phyloP scores from a whole-genome alignment of 2,888 invertebrate species.

The Chrysina gloriosa region DNA sequence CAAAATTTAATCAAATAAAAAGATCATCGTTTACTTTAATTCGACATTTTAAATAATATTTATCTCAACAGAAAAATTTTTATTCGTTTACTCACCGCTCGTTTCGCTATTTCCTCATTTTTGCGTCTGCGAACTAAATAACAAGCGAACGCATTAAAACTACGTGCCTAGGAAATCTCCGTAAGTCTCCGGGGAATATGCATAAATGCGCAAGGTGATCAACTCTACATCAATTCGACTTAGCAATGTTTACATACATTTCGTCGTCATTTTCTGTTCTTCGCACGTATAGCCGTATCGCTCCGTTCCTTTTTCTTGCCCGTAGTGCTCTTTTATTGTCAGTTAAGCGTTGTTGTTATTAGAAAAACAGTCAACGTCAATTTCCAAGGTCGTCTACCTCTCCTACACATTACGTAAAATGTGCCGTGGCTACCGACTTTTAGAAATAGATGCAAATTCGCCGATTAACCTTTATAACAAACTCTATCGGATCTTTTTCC shows the following conservation, averaged over 20 bases:
- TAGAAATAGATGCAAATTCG: conserved; percentile 33
- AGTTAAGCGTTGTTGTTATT: conserved; percentile 13
- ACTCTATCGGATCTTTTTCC: conserved; percentile 19
- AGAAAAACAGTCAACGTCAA: conserved; percentile 16
- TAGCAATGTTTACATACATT: conserved; percentile 33
- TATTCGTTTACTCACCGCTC: not conserved
- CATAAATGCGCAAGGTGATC: conserved; percentile 40
- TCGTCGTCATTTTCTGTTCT: conserved; percentile 22
- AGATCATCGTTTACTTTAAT: no score
- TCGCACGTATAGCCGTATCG: conserved; percentile 9
- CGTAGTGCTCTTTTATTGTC: not conserved
- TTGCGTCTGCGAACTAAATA: conserved; percentile 11
- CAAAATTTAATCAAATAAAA: no score
- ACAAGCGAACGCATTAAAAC: conserved; percentile 5
- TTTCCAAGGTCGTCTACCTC: conserved; percentile 43
- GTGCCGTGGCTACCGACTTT: conserved; percentile 19
- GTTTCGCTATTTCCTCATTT: conserved; percentile 9
- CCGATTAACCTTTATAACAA: conserved; percentile 41
- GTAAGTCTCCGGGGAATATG: not conserved
- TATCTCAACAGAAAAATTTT: not conserved
- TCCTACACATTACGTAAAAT: conserved; percentile 42
- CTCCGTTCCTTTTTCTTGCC: conserved; percentile 10
- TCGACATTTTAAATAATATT: no score
- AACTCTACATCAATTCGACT: conserved; percentile 38
- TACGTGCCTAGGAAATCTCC: conserved; percentile 17